Evolutionary conservation across 2,888 invertebrate species (phyloP).

Genomic region (Drosophila mettleri): DNA sequence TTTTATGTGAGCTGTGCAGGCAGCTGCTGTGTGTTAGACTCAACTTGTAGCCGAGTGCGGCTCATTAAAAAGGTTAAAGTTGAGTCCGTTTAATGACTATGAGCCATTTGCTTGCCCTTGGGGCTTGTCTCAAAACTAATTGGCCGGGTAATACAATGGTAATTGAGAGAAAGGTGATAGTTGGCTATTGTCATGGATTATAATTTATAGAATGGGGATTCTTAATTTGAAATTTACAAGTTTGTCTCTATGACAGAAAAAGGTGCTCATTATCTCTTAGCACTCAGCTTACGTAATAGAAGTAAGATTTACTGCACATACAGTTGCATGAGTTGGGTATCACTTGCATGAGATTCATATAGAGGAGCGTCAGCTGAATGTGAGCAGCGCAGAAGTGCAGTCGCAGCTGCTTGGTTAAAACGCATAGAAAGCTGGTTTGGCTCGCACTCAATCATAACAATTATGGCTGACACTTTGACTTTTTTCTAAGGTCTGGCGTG

Average conservation of each 20-base stretch:
- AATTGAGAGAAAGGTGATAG: conserved; percentile 2
- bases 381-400: neutral
- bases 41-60: conserved; percentile 36
- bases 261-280: neutral
- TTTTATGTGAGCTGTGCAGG: conserved; percentile 35
- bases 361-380: conserved; percentile 5
- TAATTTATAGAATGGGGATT: neutral
- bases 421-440: conserved; percentile 13
- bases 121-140: conserved; percentile 51
- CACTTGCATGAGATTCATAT: neutral
- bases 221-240: too few relatives aligned
- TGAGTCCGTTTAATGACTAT: conserved; percentile 63
- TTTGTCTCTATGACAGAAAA: too few relatives aligned
- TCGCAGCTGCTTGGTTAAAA: conserved; percentile 13
- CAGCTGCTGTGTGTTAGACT: conserved; percentile 23
- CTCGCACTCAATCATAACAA: conserved; percentile 50
- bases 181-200: neutral
- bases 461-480: conserved; percentile 53
- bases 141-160: conserved; percentile 49
- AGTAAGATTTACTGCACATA: neutral
- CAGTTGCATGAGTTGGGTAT: neutral
- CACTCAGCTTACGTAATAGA: neutral
- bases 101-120: conserved; percentile 35
- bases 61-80: conserved; percentile 78
- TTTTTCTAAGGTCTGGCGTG: conserved; percentile 21